Evolutionary conservation across 2,888 invertebrate genomes (phyloP).

Genomic region (Andrena fulva): DNA sequence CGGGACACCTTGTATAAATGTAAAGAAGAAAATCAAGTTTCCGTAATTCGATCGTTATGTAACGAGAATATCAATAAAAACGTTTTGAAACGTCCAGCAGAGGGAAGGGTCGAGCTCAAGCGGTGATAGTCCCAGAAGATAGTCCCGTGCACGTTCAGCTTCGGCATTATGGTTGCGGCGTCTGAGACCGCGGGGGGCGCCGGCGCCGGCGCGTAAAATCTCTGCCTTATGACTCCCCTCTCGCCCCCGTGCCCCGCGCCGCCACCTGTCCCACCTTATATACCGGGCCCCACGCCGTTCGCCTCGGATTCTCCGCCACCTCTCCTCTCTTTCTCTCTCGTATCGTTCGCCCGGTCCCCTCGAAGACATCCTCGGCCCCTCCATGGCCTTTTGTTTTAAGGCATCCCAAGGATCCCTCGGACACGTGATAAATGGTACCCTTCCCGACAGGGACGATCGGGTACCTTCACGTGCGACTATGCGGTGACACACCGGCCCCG

Average conservation of each 20-base stretch:
- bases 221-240: constrained; percentile 81
- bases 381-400: constrained; percentile 83
- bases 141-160: constrained; percentile 67
- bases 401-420: constrained; percentile 77
- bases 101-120: constrained; percentile 53
- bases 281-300: constrained; percentile 67
- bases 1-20: not conserved
- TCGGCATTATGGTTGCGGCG: constrained; percentile 82
- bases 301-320: constrained; percentile 69
- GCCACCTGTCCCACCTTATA: constrained; percentile 62
- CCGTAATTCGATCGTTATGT: constrained; percentile 60
- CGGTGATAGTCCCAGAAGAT: constrained; percentile 78
- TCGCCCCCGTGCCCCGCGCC: constrained; percentile 51
- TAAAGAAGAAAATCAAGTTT: constrained; percentile 36
- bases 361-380: constrained; percentile 79
- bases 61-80: constrained; percentile 68
- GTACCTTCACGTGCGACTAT: constrained; percentile 67
- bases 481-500: constrained; percentile 69
- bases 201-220: constrained; percentile 85
- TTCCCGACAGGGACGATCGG: constrained; percentile 69
- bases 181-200: constrained; percentile 85
- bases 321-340: constrained; percentile 14
- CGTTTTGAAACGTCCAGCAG: constrained; percentile 52
- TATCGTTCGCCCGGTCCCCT: constrained; percentile 41
- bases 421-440: constrained; percentile 82